Conservation (phyloP, 2,888 invertebrate genomes). For the Apodemia duryi region DNA sequence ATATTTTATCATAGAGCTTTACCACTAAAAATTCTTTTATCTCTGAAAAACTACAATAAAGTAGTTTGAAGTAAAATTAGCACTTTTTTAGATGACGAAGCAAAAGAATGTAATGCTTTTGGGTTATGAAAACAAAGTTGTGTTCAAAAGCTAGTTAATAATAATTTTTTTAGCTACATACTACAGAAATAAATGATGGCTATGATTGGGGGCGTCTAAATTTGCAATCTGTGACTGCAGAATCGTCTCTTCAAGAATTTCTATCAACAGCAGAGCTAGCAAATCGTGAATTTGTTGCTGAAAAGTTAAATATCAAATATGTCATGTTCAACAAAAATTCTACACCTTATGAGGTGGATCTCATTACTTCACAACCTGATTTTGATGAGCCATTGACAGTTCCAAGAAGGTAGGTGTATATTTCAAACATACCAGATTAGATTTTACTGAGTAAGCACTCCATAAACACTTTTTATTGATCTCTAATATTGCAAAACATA, state of each 20-base stretch:
- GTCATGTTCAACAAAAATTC: constrained; percentile 44
- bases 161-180: constrained; percentile 82
- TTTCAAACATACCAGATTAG: too few species aligned
- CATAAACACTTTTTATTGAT: too few species aligned
- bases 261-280: constrained; percentile 96
- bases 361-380: constrained; percentile 62
- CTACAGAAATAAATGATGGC: constrained; percentile 93
- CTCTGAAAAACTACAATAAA: too few species aligned
- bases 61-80: too few species aligned
- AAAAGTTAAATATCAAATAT: constrained; percentile 89
- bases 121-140: too few species aligned
- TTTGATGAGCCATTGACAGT: constrained; percentile 77
- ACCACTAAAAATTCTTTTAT: too few species aligned
- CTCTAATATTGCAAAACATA: too few species aligned
- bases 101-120: too few species aligned
- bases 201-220: constrained; percentile 95
- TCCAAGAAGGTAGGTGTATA: constrained; percentile 83
- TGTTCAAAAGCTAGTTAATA: neutral
- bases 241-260: constrained; percentile 97
- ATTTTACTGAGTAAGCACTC: too few species aligned
- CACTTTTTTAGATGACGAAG: too few species aligned
- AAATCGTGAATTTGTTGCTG: constrained; percentile 94
- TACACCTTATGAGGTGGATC: constrained; percentile 55
- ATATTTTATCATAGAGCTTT: too few species aligned
- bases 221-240: constrained; percentile 95